phyloP scores from a whole-genome alignment of 1,140 invertebrate genomes.

The Liolophura sinensis region DNA sequence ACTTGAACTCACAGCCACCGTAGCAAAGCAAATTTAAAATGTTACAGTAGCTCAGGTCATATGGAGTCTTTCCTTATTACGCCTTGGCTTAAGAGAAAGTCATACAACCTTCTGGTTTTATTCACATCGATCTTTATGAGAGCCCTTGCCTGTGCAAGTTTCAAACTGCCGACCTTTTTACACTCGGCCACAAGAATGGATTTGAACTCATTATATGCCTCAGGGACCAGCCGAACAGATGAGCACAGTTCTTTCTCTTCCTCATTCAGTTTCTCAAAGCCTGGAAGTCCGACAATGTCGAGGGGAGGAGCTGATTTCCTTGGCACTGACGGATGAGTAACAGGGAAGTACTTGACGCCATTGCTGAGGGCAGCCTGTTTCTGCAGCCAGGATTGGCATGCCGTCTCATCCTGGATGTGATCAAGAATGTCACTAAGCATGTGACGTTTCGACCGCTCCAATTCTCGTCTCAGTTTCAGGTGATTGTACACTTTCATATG shows the following conservation, averaged over 20 bases:
- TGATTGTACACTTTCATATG: conserved; percentile 71
- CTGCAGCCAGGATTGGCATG: conserved; percentile 45
- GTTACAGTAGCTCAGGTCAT: too few species aligned
- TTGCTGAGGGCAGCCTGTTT: conserved; percentile 37
- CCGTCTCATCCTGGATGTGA: conserved; percentile 48
- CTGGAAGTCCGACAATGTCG: conserved; percentile 76
- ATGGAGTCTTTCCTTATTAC: conserved; percentile 62
- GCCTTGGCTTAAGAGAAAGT: conserved; percentile 75
- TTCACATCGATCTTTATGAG: conserved; percentile 92
- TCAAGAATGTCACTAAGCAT: conserved; percentile 46
- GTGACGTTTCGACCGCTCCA: conserved; percentile 64
- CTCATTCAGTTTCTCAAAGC: conserved; percentile 74
- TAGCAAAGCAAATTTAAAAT: too few species aligned
- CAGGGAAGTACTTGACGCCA: too few species aligned
- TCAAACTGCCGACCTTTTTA: conserved; percentile 65
- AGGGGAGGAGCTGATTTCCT: conserved; percentile 67
- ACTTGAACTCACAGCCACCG: too few species aligned
- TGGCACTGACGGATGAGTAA: too few species aligned
- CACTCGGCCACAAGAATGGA: conserved; percentile 75
- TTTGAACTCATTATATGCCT: conserved; percentile 78
- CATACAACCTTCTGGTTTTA: conserved; percentile 88
- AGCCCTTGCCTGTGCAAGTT: conserved; percentile 76
- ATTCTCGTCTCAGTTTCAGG: conserved; percentile 67
- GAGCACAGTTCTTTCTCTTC: conserved; percentile 80
- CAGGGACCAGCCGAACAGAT: conserved; percentile 72